phyloP scores from a whole-genome alignment of 1,140 invertebrate genomes.

The Solenopsis invicta region DNA sequence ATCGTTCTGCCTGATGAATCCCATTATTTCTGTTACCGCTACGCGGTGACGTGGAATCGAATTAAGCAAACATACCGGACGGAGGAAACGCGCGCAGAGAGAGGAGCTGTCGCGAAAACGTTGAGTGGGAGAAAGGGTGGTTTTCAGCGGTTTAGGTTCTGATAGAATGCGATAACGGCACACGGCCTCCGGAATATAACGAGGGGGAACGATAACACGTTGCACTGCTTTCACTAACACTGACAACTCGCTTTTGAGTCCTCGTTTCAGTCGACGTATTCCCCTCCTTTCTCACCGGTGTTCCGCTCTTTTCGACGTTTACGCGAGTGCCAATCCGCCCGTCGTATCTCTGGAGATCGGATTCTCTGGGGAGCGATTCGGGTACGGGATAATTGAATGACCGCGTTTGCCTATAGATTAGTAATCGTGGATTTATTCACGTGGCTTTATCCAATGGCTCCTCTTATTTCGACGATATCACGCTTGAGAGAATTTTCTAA shows the following conservation, averaged over 20 bases:
- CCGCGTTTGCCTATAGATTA: conserved; percentile 50
- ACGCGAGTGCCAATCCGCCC: conserved; percentile 26
- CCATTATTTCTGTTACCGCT: conserved; percentile 50
- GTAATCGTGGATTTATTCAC: conserved; percentile 35
- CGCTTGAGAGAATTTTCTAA: neutral
- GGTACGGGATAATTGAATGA: conserved; percentile 58
- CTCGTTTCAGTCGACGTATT: conserved; percentile 12
- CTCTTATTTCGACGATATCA: neutral
- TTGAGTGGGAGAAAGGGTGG: neutral
- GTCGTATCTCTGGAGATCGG: conserved; percentile 2
- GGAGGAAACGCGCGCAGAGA: neutral
- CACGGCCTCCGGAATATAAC: conserved; percentile 47
- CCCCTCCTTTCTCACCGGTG: conserved; percentile 12
- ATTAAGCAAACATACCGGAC: conserved; percentile 38
- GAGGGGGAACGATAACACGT: conserved; percentile 63
- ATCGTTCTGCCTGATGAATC: conserved; percentile 33
- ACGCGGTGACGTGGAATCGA: conserved; percentile 36
- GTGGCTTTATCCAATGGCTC: too few relatives aligned
- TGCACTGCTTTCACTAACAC: conserved; percentile 47
- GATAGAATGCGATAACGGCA: conserved; percentile 67
- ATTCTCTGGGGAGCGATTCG: neutral
- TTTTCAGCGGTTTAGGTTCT: conserved; percentile 65
- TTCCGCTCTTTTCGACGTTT: conserved; percentile 61
- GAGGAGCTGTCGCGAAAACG: neutral
- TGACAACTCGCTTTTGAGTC: conserved; percentile 50